Conservation (phyloP, 2,113 vertebrate species). For the Cyanistes caeruleus region DNA sequence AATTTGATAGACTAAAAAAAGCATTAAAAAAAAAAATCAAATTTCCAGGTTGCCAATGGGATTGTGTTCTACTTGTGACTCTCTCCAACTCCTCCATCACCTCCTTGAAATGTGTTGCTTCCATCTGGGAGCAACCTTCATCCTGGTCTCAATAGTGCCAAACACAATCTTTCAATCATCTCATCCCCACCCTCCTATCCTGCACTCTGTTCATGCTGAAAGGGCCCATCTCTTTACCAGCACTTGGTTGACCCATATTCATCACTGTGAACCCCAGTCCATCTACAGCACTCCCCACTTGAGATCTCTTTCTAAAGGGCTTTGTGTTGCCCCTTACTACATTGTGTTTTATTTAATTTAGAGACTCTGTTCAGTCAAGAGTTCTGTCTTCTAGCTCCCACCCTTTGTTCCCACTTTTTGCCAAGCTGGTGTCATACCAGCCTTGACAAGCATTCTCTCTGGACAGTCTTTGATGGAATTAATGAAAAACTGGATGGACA, state of each 20-base stretch:
- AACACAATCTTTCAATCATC: not conserved
- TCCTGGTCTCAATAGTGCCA: not conserved
- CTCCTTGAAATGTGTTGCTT: not conserved
- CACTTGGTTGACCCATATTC: not conserved
- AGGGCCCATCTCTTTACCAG: not conserved
- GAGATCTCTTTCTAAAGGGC: not conserved
- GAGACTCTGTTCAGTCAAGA: not conserved
- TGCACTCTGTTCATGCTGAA: not conserved
- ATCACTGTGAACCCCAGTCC: not conserved
- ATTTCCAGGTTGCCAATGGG: not conserved
- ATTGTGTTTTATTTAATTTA: not conserved
- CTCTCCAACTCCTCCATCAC: not conserved
- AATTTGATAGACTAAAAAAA: not conserved
- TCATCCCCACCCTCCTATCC: not conserved
- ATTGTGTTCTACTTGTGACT: not conserved
- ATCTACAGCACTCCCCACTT: not conserved
- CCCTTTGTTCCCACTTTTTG: fast-evolving
- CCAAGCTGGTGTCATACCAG: not conserved
- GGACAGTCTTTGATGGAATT: not conserved
- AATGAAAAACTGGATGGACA: not conserved
- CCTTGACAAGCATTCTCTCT: not conserved
- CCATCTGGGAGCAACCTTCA: not conserved
- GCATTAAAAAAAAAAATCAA: not conserved
- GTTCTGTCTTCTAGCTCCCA: not conserved
- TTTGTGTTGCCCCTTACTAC: not conserved